phyloP scores from a whole-genome alignment of 2,113 vertebrate species.

The Alces alces region DNA sequence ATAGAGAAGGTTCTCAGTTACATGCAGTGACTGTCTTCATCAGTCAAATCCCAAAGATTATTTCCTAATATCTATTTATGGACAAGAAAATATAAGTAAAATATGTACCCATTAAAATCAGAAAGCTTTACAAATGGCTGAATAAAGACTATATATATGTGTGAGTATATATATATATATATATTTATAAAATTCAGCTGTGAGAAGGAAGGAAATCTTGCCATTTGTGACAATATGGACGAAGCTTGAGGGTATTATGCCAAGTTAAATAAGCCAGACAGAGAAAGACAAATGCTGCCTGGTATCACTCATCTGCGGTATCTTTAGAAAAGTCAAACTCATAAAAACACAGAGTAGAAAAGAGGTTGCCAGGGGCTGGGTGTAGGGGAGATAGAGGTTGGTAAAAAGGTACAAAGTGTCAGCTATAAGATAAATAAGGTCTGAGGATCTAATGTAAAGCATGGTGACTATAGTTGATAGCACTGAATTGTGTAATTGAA shows the following conservation, averaged over 20 bases:
- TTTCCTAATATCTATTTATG: not conserved
- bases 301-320: not conserved
- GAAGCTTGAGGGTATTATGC: not conserved
- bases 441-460: not conserved
- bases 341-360: not conserved
- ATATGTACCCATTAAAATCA: not conserved
- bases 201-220: not conserved
- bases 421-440: not conserved
- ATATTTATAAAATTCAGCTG: not conserved
- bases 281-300: not conserved
- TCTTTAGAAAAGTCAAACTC: not conserved
- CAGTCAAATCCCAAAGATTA: not conserved
- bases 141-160: not conserved
- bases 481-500: not conserved
- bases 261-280: not conserved
- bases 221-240: not conserved
- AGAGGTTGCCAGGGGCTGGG: not conserved
- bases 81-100: not conserved
- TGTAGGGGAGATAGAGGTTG: not conserved
- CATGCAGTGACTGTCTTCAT: not conserved
- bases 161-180: not conserved
- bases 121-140: not conserved
- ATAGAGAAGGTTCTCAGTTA: not conserved
- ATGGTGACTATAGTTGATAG: not conserved
- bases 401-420: not conserved